Percentiles rank a stretch among this genome's conserved stretches.
These are phyloP conservation scores for Agonopterix arenella DNA, from an alignment of 2,888 invertebrate species.

Conservation along the genomic window DNA sequence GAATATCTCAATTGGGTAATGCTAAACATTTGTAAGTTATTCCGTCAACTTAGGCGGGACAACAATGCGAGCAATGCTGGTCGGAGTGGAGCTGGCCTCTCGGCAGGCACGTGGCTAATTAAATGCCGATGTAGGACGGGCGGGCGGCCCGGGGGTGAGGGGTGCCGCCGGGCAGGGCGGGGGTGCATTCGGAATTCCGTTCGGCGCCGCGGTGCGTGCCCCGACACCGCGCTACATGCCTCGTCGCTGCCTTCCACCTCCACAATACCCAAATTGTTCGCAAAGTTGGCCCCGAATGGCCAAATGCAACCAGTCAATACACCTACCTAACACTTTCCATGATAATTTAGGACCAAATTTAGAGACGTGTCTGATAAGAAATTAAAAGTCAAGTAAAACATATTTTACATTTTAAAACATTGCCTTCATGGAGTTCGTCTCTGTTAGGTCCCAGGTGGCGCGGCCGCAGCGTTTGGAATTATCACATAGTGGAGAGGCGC, in stretches of 20 bases:
- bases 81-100: conserved; percentile 36
- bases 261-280: conserved; percentile 45
- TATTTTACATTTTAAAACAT: too few species aligned
- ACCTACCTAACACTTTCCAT: too few species aligned
- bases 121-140: conserved; percentile 62
- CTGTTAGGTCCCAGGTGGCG: conserved; percentile 74
- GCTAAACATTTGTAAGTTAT: conserved; percentile 48
- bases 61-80: conserved; percentile 56
- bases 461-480: conserved; percentile 78
- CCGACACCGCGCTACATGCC: conserved; percentile 47
- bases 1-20: conserved; percentile 25
- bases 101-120: conserved; percentile 69
- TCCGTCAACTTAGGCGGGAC: conserved; percentile 46
- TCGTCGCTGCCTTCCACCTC: conserved; percentile 25
- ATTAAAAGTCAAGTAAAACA: too few species aligned
- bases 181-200: conserved; percentile 51
- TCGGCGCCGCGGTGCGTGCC: conserved; percentile 12
- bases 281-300: conserved; percentile 35
- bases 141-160: conserved; percentile 13
- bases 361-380: too few species aligned
- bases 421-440: conserved; percentile 37
- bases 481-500: conserved; percentile 74
- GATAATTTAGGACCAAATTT: too few species aligned
- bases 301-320: background rate
- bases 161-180: conserved; percentile 17